phyloP scores from a whole-genome alignment of 2,888 invertebrate species.

The Baccha elongata region DNA sequence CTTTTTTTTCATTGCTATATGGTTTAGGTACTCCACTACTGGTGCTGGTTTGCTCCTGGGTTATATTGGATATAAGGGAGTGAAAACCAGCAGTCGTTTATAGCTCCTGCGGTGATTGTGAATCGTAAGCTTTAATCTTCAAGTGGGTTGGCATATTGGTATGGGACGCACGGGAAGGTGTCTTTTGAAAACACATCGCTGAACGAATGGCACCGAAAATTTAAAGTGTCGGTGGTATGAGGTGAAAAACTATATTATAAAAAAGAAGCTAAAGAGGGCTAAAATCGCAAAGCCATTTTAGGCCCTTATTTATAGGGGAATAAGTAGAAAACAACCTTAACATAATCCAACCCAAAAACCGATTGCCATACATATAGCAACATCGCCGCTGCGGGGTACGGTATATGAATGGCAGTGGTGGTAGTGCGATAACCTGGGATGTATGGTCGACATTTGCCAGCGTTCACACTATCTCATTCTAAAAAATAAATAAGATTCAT shows the following conservation, averaged over 20 bases:
- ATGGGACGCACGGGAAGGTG: not conserved
- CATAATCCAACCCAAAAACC: constrained; percentile 45
- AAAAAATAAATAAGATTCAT: not conserved
- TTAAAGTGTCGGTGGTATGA: constrained; percentile 32
- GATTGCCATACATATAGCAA: constrained; percentile 32
- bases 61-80: constrained; percentile 11
- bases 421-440: constrained; percentile 16
- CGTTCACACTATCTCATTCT: not conserved
- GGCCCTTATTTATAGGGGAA: constrained; percentile 48
- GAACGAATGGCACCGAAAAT: constrained; percentile 36
- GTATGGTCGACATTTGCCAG: constrained; percentile 15
- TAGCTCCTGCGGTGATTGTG: constrained; percentile 67
- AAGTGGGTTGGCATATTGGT: constrained; percentile 25
- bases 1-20: not conserved
- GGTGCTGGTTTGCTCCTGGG: not conserved
- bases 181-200: not conserved
- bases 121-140: constrained; percentile 71
- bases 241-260: constrained; percentile 33
- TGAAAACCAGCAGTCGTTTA: constrained; percentile 57
- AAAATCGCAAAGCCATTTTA: constrained; percentile 60
- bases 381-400: not conserved
- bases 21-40: not conserved
- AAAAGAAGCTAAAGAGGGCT: not conserved
- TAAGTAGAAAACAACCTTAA: constrained; percentile 19
- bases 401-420: not conserved